Base-by-base conservation (phyloP, 1,140 invertebrate species). In the Apis laboriosa region DNA sequence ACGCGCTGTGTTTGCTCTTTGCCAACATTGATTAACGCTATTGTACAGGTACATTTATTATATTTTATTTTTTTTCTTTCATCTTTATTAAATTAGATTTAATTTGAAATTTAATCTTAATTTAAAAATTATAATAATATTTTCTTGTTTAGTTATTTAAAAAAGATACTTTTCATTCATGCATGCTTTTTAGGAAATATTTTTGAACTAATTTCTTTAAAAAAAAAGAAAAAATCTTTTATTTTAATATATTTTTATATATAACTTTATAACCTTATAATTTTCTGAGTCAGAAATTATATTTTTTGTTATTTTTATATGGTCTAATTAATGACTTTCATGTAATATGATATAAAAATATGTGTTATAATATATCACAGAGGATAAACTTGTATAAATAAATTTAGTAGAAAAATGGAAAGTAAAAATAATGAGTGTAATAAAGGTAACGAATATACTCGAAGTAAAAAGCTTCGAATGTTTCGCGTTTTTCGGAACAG, bases 41-140 rank as follows among this genome's bases (percentile, higher is more conserved):
- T 76, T 75, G 21, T 24, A 70, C 87, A 88, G 87, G 87, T 88
- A 88, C 77, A 80, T 88, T 77, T 43, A 63, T 28, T 15, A 72
- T 34, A 86, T 80, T 56, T 86, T 24, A 63, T 51, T 55, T 74
- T 61, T 74, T 19, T 79, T 7, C 19, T 0, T 21, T 61, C 19
- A 34, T 34, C 2, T 8, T 9, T 13, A 9, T 34, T 34, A n/a
- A 51, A 12, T n/a, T 21, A 3, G 2, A 7, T 55, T 12, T 43
- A 43, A 43, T 43, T 43, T 43, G 34, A 43, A 43, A 43, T 43
- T 5, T 19, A 13, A 24, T 2, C 28, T 3, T 55, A 58, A 7
- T 55, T 68, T 21, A 17, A 43, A 63, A 19, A 17, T 9, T n/a
- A 12, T n/a, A 24, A 56, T 58, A 8, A 17, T 28, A 60, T 9